Percentiles rank a stretch among this genome's conserved stretches.
These are phyloP conservation scores for Microplitis demolitor DNA, from an alignment of 1,140 invertebrate genomes.

Conservation along the genomic window DNA sequence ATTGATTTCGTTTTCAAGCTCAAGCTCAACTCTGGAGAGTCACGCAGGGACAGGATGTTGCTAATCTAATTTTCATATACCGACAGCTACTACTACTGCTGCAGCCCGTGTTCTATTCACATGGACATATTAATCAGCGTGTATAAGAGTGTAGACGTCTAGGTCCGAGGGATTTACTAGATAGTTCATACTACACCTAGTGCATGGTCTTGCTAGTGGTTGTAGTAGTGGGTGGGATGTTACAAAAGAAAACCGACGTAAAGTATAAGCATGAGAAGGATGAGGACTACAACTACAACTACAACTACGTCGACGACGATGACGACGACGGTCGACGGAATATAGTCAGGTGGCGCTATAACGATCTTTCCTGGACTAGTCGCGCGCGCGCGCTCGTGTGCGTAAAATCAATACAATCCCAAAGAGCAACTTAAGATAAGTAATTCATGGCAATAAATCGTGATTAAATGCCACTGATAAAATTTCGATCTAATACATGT, in stretches of 20 bases:
- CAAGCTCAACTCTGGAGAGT: background rate
- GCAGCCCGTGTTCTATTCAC: background rate
- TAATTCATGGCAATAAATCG: conserved; percentile 29
- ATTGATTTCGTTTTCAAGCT: background rate
- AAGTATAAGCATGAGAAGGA: background rate
- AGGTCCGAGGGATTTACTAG: no score
- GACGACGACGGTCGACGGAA: no score
- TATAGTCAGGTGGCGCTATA: conserved; percentile 9
- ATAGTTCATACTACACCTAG: no score
- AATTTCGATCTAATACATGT: conserved; percentile 21
- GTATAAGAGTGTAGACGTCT: no score
- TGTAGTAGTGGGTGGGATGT: background rate
- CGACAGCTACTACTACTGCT: background rate
- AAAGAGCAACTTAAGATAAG: conserved; percentile 28
- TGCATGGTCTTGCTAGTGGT: no score
- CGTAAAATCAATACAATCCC: conserved; percentile 32
- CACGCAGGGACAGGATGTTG: background rate
- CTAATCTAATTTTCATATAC: conserved; percentile 17
- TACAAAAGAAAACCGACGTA: background rate
- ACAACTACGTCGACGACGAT: no score
- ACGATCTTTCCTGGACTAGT: conserved; percentile 9
- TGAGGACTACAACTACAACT: no score
- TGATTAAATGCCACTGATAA: conserved; percentile 26
- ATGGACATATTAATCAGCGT: conserved; percentile 18
- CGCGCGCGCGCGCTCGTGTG: conserved; percentile 10